Evolutionary conservation across 2,113 vertebrate species (phyloP), one percentile per base, ranked within the genome.

Genomic region (Chloropsis hardwickii): DNA sequence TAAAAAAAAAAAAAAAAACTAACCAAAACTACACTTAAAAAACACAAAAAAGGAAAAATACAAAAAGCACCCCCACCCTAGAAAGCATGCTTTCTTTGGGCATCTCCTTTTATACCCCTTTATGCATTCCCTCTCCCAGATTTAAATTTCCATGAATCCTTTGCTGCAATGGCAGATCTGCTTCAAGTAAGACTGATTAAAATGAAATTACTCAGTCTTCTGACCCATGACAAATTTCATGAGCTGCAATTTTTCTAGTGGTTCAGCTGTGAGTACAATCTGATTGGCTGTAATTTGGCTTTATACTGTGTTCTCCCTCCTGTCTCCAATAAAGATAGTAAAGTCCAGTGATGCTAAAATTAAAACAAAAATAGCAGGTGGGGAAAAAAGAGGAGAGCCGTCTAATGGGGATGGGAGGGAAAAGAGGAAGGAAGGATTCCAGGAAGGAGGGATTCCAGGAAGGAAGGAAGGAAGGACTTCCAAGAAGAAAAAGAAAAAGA

Each of bases 171-270:
- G 71, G 48, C 64, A 84, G 95, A 96, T 94, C 91, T 93, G 67
- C 79, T 98, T 97, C 94, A 95, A 97, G 96, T 97, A 97, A 96
- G 87, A 93, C 96, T 97, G 96, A 98, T 98, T 98, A 98, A 98
- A 98, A 98, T 96, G 94, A 98, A 97, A 98, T 98, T 97, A 97
- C 94, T 98, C 96, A 96, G 81, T 96, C 84, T 97, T 78, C 95
- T 98, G 97, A 98, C 96, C 97, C 97, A 97, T 97, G 91, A 88
- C 89, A 97, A 97, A 97, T 98, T 98, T 98, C 96, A 98, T 47
- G 95, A 98, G 90, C 94, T 96, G 97, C 81, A 97, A 95, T 98
- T 98, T 98, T 67, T 98, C 96, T 97, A 92, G 91, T 83, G 97
- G 93, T 97, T 98, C 95, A 97, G 92, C 95, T 97, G 94, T 97